A percentile compares a stretch with the other conserved stretches of the same genome.
Evolutionary conservation across 2,888 invertebrate species (phyloP).

Genomic region (Aphidoletes aphidimyza): DNA sequence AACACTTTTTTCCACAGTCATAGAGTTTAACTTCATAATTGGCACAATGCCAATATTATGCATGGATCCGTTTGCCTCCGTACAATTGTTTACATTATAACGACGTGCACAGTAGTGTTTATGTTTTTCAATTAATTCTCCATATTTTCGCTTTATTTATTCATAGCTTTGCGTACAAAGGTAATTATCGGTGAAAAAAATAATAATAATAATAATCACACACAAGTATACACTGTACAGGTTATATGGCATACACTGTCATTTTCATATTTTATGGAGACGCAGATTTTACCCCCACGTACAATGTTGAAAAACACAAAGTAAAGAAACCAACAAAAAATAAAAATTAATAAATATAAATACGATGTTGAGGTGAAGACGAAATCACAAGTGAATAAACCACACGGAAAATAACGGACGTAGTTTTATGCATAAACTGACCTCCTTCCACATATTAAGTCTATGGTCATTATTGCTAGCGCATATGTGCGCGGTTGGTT

Average conservation of each 20-base stretch:
- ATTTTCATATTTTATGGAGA: not conserved
- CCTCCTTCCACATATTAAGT: not conserved
- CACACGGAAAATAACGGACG: not conserved
- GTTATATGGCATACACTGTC: not conserved
- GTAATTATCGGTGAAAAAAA: not conserved
- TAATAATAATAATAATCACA: too few species aligned
- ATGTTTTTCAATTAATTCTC: not conserved
- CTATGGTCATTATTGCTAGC: not conserved
- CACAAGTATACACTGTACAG: too few species aligned
- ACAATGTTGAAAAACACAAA: too few species aligned
- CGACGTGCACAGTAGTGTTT: not conserved
- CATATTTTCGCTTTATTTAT: conserved; percentile 18
- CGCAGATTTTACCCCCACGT: too few species aligned
- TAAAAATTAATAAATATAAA: not conserved
- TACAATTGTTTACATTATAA: not conserved
- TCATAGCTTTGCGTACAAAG: not conserved
- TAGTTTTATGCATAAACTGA: not conserved
- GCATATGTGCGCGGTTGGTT: not conserved
- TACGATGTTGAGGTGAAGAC: not conserved
- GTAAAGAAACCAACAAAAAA: not conserved
- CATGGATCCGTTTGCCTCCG: not conserved
- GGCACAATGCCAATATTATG: not conserved
- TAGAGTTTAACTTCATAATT: not conserved
- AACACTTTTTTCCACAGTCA: not conserved
- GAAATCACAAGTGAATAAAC: not conserved